Base-by-base conservation (phyloP, 2,888 invertebrate species). In the Plebejus argus region DNA sequence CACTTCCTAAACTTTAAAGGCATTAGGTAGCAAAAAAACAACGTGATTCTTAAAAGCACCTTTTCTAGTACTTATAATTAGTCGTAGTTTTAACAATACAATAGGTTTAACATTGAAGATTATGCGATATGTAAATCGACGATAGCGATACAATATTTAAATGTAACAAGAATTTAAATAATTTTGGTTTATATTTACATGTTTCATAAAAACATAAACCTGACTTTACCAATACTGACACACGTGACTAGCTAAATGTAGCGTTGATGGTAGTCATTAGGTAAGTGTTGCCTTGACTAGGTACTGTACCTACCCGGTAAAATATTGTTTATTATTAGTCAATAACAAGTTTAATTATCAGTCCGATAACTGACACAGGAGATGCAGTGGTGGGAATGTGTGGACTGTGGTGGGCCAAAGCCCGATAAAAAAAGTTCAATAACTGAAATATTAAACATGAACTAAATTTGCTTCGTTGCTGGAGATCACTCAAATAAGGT, bases 91-190 rank as follows among this genome's bases (percentile, higher is more conserved):
- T 12, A 28, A 33, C 66, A 66, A 66, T 66, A 66, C 15, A 66
- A 66, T 12, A 28, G 1, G 15, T 28, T 15, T 33, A 66, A 66
- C 33, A 66, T 18, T 18, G 18, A 28, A 66, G 28, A 66, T 66
- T 66, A 33, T 66, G 66, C 15, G 5, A 18, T 15, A 66, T 66
- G 28, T 7, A 66, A 66, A 66, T 66, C 15, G 7, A 15, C 15
- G 4, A 28, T 28, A 66, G 66, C 15, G 28, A 66, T 66, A 66
- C 23, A 66, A 28, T 66, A 15, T 33, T 66, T 28, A 12, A 66
- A 33, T 66, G 28, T 66, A 66, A 28, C 28, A 66, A 12, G 18
- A 66, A 66, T 66, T 66, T 66, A 28, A 66, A 66, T 66, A 66
- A 66, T 66, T 66, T 66, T 18, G 18, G 33, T 66, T 12, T 66